phyloP scores from a whole-genome alignment of 2,113 vertebrate species.

The Calypte anna region DNA sequence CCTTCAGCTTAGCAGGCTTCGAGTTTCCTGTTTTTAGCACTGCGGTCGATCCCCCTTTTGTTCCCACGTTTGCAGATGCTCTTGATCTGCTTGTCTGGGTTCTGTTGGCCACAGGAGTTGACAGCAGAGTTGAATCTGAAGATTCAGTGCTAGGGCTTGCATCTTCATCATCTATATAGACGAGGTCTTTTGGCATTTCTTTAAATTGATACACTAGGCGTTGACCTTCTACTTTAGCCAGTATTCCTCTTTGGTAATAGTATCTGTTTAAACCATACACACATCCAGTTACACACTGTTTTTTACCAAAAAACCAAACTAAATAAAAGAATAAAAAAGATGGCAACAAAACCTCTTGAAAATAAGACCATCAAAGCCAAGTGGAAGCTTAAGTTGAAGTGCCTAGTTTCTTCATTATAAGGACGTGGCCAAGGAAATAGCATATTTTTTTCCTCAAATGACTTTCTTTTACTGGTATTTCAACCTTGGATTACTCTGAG shows the following conservation, averaged over 20 bases:
- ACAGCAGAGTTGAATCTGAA: slow-evolving; percentile 74
- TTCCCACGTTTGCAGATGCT: slow-evolving; percentile 60
- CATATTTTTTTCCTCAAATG: not conserved
- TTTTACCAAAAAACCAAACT: not conserved
- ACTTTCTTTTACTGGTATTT: not conserved
- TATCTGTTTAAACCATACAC: slow-evolving; percentile 80
- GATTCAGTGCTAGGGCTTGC: slow-evolving; percentile 81
- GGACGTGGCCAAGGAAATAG: not conserved
- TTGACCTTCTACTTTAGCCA: slow-evolving; percentile 98
- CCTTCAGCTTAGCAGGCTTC: slow-evolving; percentile 77
- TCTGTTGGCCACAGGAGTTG: slow-evolving; percentile 68
- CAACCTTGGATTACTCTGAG: not conserved
- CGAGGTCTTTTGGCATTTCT: slow-evolving; percentile 93
- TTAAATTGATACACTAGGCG: slow-evolving; percentile 98
- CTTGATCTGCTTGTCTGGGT: slow-evolving; percentile 74
- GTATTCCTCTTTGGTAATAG: slow-evolving; percentile 98
- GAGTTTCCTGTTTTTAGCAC: slow-evolving; percentile 76
- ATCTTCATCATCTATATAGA: slow-evolving; percentile 91
- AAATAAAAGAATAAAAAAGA: not conserved
- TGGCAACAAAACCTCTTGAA: not conserved
- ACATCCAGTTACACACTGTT: not conserved
- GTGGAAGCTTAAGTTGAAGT: not conserved
- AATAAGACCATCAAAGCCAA: not conserved
- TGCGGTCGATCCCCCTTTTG: slow-evolving; percentile 74
- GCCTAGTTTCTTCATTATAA: not conserved